Base-by-base conservation (phyloP, 2,888 invertebrate genomes). In the Hetaerina titia region DNA sequence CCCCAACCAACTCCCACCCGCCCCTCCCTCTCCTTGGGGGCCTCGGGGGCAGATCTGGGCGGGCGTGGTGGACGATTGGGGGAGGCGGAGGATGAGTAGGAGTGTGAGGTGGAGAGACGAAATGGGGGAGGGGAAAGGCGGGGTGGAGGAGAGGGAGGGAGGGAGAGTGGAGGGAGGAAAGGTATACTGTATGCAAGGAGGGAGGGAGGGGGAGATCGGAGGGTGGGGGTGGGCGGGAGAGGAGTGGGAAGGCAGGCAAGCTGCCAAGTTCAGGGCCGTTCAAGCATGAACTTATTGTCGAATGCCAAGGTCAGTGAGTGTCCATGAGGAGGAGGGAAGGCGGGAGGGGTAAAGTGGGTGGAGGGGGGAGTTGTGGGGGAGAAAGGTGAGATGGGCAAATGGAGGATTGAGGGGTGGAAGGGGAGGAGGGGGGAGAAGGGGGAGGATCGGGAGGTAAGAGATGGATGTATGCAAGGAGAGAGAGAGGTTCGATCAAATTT, bases 221-320 rank as follows among this genome's bases (percentile, higher is more conserved):
- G n/a, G 22, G 58, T 6, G 56, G 22, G 89, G 89, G 45, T 19
- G 81, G 31, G 81, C n/a, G 60, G 90, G 69, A n/a, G 22, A 56
- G 69, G 92, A 56, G 56, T 69, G 92, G 69, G 69, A 63, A 60
- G 63, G 63, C 31, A 63, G 92, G 92, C 92, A 74, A 92, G 56
- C 69, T 92, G 92, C 92, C 92, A 92, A 92, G 92, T 92, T 92
- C 92, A 92, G 92, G 92, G 92, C 56, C 92, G 92, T 92, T 92
- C 92, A 92, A 92, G 92, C 92, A 69, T 92, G 92, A 92, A 92
- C 92, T 92, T 92, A 92, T 92, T 92, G 92, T 92, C 92, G 92
- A 92, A 92, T 92, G 92, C 92, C 92, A 92, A 92, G 92, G 92
- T 92, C 92, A 92, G 92, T 92, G 92, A 92, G 92, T 74, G 92